Evolutionary conservation across 2,888 invertebrate species (phyloP), one percentile per base, ranked within the genome.

Genomic region (Tridacna crocea): DNA sequence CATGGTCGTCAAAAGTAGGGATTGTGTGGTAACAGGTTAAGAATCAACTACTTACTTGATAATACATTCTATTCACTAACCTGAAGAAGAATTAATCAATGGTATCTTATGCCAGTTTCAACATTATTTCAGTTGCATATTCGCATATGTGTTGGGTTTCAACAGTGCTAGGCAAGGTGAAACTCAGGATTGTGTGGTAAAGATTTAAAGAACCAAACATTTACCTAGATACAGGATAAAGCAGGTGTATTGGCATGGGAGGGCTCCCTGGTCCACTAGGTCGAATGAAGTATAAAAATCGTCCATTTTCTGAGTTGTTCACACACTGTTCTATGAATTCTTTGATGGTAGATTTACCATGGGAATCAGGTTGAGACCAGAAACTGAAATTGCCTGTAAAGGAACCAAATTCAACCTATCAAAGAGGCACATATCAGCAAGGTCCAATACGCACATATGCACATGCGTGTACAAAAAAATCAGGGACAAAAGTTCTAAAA

Each of bases 151-250:
- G n/a, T n/a, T n/a, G n/a, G n/a, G n/a, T n/a, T n/a, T n/a, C n/a
- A n/a, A n/a, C n/a, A n/a, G n/a, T n/a, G n/a, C n/a, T n/a, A n/a
- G n/a, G n/a, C n/a, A n/a, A n/a, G 36, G 2, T 36, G 8, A 36
- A 36, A 36, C 36, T 36, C 36, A 36, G 36, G 8, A 36, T 36
- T 36, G 36, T 36, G 36, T 36, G 8, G 36, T 36, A 4, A 4
- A 36, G 8, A 4, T 2, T 36, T 36, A 36, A 36, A 4, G 36
- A 4, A 36, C 8, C 36, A 36, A 36, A 4, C 3, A 65, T 95
- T 96, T 97, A 97, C 76, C 97, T 95, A 70, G 97, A 97, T 13
- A 97, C 95, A 0, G 97, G 97, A 91, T 96, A 96, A 47, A 96
- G 96, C 51, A 97, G 94, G 68, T 96, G 95, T 63, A 97, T 97